These are phyloP conservation scores for Lepidostoma basale DNA, from an alignment of 1,140 invertebrate genomes.

Conservation along the genomic window DNA sequence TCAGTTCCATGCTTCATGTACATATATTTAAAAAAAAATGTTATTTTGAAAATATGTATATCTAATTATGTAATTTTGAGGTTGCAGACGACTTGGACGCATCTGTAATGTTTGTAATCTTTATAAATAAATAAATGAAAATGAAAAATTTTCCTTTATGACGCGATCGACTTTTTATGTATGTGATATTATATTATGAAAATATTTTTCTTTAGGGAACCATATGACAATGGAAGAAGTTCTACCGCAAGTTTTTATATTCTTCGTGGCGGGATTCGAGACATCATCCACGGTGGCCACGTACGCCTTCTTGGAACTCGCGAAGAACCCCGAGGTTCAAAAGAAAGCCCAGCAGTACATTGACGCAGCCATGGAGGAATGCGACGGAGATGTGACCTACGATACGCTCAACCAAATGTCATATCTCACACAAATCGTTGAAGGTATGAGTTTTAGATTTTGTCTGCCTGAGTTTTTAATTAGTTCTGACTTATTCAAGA, in stretches of 20 bases:
- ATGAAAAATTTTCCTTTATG: slow-evolving; percentile 18
- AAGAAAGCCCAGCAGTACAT: slow-evolving; percentile 61
- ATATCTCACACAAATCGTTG: slow-evolving; percentile 60
- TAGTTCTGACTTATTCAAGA: too few relatives aligned
- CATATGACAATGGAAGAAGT: slow-evolving; percentile 41
- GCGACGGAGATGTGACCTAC: slow-evolving; percentile 52
- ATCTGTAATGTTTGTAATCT: too few relatives aligned
- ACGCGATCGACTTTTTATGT: slow-evolving; percentile 43
- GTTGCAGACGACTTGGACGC: too few relatives aligned
- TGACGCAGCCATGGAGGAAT: slow-evolving; percentile 48
- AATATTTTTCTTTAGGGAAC: slow-evolving; percentile 39
- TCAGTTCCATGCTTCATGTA: too few relatives aligned
- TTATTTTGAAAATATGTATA: too few relatives aligned
- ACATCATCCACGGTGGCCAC: slow-evolving; percentile 51
- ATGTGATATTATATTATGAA: slow-evolving; percentile 41
- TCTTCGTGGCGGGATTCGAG: slow-evolving; percentile 51
- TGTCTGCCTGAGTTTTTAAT: too few relatives aligned
- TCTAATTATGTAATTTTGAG: too few relatives aligned
- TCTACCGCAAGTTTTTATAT: slow-evolving; percentile 46
- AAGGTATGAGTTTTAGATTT: too few relatives aligned
- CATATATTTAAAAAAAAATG: too few relatives aligned
- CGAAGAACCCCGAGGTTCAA: slow-evolving; percentile 60
- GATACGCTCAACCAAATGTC: slow-evolving; percentile 55
- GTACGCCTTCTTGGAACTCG: slow-evolving; percentile 59
- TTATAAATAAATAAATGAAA: too few relatives aligned